These are phyloP conservation scores for Rhinichthys osculus DNA, from an alignment of 2,797 vertebrate species.

Conservation along the genomic window DNA sequence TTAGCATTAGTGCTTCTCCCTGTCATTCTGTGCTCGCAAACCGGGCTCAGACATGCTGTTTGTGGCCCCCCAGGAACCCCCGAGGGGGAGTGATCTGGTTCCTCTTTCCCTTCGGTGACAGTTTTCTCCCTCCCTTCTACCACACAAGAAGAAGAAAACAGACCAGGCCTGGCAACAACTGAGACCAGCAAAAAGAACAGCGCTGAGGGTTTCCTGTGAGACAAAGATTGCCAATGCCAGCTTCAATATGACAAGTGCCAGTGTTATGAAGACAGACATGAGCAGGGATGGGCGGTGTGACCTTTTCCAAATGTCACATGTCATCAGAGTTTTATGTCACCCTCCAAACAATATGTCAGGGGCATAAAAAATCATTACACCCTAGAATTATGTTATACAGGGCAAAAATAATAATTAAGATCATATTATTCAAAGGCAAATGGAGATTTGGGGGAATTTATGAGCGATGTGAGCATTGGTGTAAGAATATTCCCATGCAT, in stretches of 20 bases:
- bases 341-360: slow-evolving; percentile 97
- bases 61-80: slow-evolving; percentile 65
- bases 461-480: slow-evolving; percentile 46
- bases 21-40: slow-evolving; percentile 69
- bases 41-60: slow-evolving; percentile 47
- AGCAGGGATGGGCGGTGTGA: slow-evolving; percentile 88
- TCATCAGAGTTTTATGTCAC: slow-evolving; percentile 99
- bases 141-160: slow-evolving; percentile 24
- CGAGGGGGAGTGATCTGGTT: slow-evolving; percentile 67
- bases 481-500: slow-evolving; percentile 13
- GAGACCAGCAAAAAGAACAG: slow-evolving; percentile 38
- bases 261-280: slow-evolving; percentile 87
- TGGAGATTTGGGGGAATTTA: slow-evolving; percentile 67
- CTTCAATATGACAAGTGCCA: slow-evolving; percentile 85
- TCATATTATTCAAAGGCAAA: slow-evolving; percentile 86
- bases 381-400: slow-evolving; percentile 87
- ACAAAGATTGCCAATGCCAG: slow-evolving; percentile 85
- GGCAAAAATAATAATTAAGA: slow-evolving; percentile 91
- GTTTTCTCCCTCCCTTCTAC: slow-evolving; percentile 61
- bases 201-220: slow-evolving; percentile 58
- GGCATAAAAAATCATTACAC: slow-evolving; percentile 98
- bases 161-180: slow-evolving; percentile 12
- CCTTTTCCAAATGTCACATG: slow-evolving; percentile 99
- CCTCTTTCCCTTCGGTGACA: slow-evolving; percentile 64
- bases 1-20: slow-evolving; percentile 80